A percentile compares a stretch with the other conserved stretches of the same genome.
Conservation (phyloP, 2,113 vertebrate species). For the Nestor notabilis region DNA sequence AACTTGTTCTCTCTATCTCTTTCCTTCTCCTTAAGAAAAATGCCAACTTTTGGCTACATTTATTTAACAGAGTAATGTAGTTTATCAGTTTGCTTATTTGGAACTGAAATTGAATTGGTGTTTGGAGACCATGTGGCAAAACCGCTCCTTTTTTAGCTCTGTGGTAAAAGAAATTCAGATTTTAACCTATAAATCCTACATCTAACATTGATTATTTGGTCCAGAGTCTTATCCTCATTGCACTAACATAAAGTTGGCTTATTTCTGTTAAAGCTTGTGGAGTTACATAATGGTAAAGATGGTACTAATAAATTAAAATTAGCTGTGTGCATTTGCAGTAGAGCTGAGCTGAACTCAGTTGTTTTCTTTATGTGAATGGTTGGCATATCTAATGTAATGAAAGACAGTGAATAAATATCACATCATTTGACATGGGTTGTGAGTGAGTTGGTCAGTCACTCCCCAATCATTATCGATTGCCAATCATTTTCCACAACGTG, state of each 20-base stretch:
- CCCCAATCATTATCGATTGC: accelerated
- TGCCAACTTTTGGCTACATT: not conserved
- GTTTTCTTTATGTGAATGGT: not conserved
- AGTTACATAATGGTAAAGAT: not conserved
- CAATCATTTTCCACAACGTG: not conserved
- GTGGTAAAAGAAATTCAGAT: not conserved
- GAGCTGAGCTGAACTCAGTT: not conserved
- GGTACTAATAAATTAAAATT: not conserved
- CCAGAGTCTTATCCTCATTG: not conserved
- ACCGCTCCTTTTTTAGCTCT: not conserved
- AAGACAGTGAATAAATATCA: not conserved
- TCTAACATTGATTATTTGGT: not conserved
- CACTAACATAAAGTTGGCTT: not conserved
- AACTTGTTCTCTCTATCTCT: slow-evolving; percentile 34
- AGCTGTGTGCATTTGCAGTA: not conserved
- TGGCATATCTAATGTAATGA: not conserved
- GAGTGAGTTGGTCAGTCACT: not conserved
- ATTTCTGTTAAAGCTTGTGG: not conserved
- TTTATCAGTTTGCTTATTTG: not conserved
- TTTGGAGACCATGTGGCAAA: not conserved
- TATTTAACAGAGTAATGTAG: not conserved
- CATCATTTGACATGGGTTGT: not conserved
- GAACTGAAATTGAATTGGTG: not conserved
- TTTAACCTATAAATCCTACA: not conserved
- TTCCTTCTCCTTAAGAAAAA: slow-evolving; percentile 53